These are phyloP conservation scores for Gasterosteus nipponicus DNA, from an alignment of 2,113 vertebrate species.

Conservation along the genomic window DNA sequence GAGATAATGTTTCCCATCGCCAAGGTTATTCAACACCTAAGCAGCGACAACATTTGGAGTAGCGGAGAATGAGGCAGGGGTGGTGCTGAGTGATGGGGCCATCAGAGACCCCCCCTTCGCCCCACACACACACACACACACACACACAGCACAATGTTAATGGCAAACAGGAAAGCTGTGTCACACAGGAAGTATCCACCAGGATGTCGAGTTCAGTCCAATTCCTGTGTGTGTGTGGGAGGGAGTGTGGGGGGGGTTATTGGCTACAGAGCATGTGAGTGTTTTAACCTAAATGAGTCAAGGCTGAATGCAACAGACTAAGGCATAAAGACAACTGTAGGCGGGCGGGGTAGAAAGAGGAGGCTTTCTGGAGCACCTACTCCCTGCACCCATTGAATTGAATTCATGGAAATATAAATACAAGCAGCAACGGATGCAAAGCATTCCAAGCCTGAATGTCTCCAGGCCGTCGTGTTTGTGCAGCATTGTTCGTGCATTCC, in stretches of 20 bases:
- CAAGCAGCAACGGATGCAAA: slow-evolving; percentile 54
- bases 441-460: slow-evolving; percentile 56
- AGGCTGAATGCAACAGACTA: slow-evolving; percentile 35
- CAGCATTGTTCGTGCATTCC: slow-evolving; percentile 31
- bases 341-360: slow-evolving; percentile 42
- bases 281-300: slow-evolving; percentile 20
- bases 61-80: slow-evolving; percentile 22
- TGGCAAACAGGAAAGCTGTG: slow-evolving; percentile 68
- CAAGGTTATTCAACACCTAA: slow-evolving; percentile 32
- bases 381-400: too few relatives aligned
- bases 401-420: slow-evolving; percentile 37
- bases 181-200: slow-evolving; percentile 62
- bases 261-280: slow-evolving; percentile 3
- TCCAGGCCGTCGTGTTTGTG: slow-evolving; percentile 47
- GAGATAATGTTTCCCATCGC: slow-evolving; percentile 18
- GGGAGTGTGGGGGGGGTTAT: background rate
- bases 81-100: slow-evolving; percentile 9
- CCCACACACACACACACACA: slow-evolving; percentile 9
- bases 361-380: slow-evolving; percentile 12
- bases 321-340: slow-evolving; percentile 21
- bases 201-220: slow-evolving; percentile 49
- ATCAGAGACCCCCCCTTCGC: slow-evolving; percentile 29
- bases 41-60: slow-evolving; percentile 20
- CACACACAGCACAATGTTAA: slow-evolving; percentile 20
- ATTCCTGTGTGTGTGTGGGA: slow-evolving; percentile 33